Evolutionary conservation across 2,888 invertebrate species (phyloP), one percentile per base, ranked within the genome.

Genomic region (Drosophila robusta): DNA sequence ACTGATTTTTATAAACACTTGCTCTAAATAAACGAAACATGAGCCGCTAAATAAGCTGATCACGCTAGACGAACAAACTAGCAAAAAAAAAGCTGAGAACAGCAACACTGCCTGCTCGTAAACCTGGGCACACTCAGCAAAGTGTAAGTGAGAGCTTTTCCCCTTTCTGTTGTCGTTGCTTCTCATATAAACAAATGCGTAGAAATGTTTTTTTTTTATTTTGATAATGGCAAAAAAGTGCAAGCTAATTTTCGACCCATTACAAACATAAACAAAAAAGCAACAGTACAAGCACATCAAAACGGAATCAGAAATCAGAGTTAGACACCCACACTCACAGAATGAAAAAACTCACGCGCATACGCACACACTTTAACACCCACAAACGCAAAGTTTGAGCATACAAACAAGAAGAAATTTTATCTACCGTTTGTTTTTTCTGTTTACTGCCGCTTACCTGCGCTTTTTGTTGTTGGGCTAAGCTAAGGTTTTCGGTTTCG

Each of bases 121-220:
- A 7, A 52, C 14, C 58, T 75, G 72, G 63, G 38, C 76, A 71
- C 66, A 50, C 71, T 49, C 5, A 41, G 38, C 34, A 32, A 16
- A 34, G 26, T 14, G 42, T 22, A 18, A 45, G 56, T 56, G 52
- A 47, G 51, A 62, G 56, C 51, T 56, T 62, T 45, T 46, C 26
- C 18, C 12, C 22, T 26, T 45, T 14, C 36, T 61, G 22, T 51
- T 74, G 18, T 56, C 52, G 16, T 38, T 49, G 26, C 73, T 46
- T 45, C 29, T 56, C 70, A 67, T 24, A 85, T 72, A 84, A 87
- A 82, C 81, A 83, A 83, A 83, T 83, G 82, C 87, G 82, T 81
- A 83, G 71, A 80, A 56, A 55, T 76, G 36, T 22, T 51, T 47
- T 50, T 47, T 50, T 61, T 38, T 3, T 41, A 46, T 46, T 54